Evolutionary conservation across 2,113 vertebrate genomes (phyloP), one percentile per base, ranked within the genome.

Genomic region (Thermophis baileyi): DNA sequence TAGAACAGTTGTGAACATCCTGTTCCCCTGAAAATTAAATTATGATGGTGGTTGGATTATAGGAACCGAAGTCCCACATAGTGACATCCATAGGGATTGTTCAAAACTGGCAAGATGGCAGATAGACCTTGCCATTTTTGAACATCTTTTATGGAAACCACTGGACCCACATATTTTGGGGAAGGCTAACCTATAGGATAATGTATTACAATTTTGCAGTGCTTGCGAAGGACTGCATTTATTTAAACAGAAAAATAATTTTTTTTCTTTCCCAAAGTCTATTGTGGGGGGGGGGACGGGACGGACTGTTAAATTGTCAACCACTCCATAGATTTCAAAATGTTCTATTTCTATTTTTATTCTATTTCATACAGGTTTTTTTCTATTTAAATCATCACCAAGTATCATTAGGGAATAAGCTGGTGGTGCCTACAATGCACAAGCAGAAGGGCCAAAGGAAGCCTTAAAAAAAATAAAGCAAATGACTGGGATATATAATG

Each of bases 281-380:
- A 10, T 30, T 63, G 27, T 60, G 25, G 8, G n/a, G n/a, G n/a
- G n/a, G n/a, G n/a, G n/a, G n/a, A n/a, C n/a, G n/a, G n/a, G n/a
- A n/a, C n/a, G n/a, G n/a, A n/a, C n/a, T n/a, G 24, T 57, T 54
- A 55, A 22, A 91, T 95, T 94, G 91, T 93, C 93, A 90, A 95
- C 90, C 94, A 54, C 92, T 91, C 74, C 27, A 88, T 90, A 95
- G 93, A 94, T 93, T 89, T 93, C 93, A 95, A 87, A 8, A 91
- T 94, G 92, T 81, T 94, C 85, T 1, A 0, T 40, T 81, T 94
- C 87, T 1, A 0, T 40, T 55, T 55, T 24, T 60, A 74, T 0
- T 86, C 3, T 51, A 20, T 88, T 0, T 0, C 90, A 88, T 89
- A 94, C 12, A 50, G 91, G 85, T 6, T 10, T 86, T 93, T 40